Evolutionary conservation across 2,888 invertebrate genomes (phyloP), one percentile per base, ranked within the genome.

Genomic region (Phortica magna): DNA sequence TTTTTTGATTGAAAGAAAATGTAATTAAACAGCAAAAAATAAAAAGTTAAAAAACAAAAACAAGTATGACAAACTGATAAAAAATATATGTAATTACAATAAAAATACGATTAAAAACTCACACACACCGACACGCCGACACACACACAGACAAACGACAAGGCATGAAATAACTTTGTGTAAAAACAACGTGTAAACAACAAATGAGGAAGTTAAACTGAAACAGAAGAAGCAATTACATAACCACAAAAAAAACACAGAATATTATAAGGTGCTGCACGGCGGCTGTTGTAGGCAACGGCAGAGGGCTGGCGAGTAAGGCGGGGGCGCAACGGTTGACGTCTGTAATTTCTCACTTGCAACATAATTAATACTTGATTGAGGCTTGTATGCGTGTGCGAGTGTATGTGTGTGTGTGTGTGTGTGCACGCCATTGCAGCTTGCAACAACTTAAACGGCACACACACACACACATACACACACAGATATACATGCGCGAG

Each of bases 291-390:
- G 9, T 17, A 70, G 14, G 10, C 7, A 48, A n/a, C 48, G 48
- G 22, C 12, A 4, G 9, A 70, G 22, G 39, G 39, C 5, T 2
- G 39, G 39, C 39, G 67, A 1, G 17, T 41, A 12, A 67, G 67
- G 9, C 7, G 12, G 9, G 17, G 67, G 42, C 5, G 1, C 14
- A 41, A 17, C 42, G n/a, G 42, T 9, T 39, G 68, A 48, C 19
- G 48, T 73, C 55, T 68, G 67, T 55, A 65, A 74, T 74, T 67
- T 53, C 74, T 67, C 67, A 22, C 67, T 68, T 48, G 48, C 39
- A 53, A 74, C 67, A 53, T 74, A 74, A 74, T 74, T 67, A 74
- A 74, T 74, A 74, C 65, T 55, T 55, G 55, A 65, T 65, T 65
- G 65, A 74, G 61, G 53, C 65, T 19, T 39, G 7, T 9, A 14